Base-by-base conservation (phyloP, 2,113 vertebrate species). In the Empidonax alnorum region DNA sequence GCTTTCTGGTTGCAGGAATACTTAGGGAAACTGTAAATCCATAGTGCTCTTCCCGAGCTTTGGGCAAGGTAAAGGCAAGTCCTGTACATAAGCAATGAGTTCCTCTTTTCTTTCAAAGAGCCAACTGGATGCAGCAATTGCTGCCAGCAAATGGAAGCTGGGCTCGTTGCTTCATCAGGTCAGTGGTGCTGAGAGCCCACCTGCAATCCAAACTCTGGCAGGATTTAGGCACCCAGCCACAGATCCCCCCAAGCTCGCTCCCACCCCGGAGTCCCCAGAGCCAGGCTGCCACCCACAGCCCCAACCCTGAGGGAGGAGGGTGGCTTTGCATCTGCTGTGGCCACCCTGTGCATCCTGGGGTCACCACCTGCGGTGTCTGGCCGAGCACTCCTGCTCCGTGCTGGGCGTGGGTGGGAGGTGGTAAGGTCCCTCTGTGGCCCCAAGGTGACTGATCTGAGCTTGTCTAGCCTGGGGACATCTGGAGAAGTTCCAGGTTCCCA, bases 311-410 rank as follows among this genome's bases (percentile, higher is more conserved):
- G 42, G 50, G 56, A 77, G 14, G 7, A 67, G 47, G 41, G 56
- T 5, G 39, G 56, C 25, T 62, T 35, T 79, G 66, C 17, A 37
- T n/a, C 73, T 69, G 20, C 66, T 41, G 50, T 14, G 50, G 8
- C 5, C 56, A 12, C 4, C 0, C 17, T 28, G 62, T 5, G 12
- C 56, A 14, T 28, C 42, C 46, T 3, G 0, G 6, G n/a, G 12
- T 12, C 37, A n/a, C 37, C 35, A 6, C 9, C 4, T 20, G 8
- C 33, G 62, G 35, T 1, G 13, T 4, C 13, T 50, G 80, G 55
- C 65, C 65, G 25, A 74, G 39, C 28, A 39, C 3, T 18, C 22
- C 21, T 39, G 33, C 16, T 28, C 41, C 7, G 0, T 3, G 0
- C 24, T 44, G 46, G 41, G 86, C 14, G 28, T 28, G 59, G 30